Evolutionary conservation across 2,113 vertebrate species (phyloP).

Genomic region (Chinchilla lanigera): DNA sequence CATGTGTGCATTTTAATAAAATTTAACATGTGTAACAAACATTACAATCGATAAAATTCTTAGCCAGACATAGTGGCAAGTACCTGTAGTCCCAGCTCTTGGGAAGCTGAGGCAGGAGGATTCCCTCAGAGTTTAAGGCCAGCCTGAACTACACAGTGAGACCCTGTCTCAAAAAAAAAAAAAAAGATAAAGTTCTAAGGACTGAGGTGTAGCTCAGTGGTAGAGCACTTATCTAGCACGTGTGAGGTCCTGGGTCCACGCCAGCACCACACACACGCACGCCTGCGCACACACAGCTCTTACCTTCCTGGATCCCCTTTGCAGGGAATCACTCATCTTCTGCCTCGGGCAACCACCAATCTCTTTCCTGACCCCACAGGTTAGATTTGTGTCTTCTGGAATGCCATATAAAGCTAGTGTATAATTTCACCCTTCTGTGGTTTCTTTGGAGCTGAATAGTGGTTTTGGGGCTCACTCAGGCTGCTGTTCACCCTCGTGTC

Average conservation of each 20-base stretch:
- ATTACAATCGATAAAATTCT: neutral
- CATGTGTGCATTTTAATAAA: neutral
- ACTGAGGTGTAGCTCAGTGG: neutral
- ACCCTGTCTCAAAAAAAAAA: neutral
- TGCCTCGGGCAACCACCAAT: neutral
- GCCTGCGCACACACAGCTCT: neutral
- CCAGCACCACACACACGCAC: neutral
- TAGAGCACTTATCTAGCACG: neutral
- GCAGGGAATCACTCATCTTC: neutral
- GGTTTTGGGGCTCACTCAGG: neutral
- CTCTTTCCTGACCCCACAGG: neutral
- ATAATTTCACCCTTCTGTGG: neutral
- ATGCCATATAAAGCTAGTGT: neutral
- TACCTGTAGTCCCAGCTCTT: neutral
- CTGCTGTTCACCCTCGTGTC: neutral
- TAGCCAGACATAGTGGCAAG: neutral
- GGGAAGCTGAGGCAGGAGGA: neutral
- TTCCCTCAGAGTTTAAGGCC: too few relatives aligned
- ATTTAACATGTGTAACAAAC: neutral
- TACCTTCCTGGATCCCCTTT: neutral
- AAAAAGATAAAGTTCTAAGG: neutral
- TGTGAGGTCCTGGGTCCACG: neutral
- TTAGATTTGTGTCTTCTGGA: neutral
- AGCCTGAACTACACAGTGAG: neutral
- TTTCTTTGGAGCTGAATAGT: neutral